phyloP scores from a whole-genome alignment of 2,888 invertebrate species.

The Sarcophaga carnaria region DNA sequence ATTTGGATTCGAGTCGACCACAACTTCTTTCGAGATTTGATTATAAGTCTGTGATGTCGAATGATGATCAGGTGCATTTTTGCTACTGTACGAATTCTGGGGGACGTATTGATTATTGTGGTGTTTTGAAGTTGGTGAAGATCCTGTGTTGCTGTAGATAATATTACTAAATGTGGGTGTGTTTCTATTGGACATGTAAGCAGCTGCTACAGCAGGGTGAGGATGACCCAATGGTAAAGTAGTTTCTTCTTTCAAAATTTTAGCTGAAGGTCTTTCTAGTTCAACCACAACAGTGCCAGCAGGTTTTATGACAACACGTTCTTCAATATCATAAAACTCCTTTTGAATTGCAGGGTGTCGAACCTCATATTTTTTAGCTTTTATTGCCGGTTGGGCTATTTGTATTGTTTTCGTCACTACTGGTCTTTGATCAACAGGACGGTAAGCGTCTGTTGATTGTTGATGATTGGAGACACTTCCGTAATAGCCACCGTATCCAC shows the following conservation, averaged over 20 bases:
- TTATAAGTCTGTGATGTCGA: slow-evolving; percentile 74
- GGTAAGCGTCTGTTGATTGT: slow-evolving; percentile 71
- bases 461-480: slow-evolving; percentile 58
- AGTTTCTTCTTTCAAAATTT: slow-evolving; percentile 82
- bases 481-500: slow-evolving; percentile 73
- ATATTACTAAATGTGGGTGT: slow-evolving; percentile 56
- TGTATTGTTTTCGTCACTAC: slow-evolving; percentile 84
- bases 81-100: slow-evolving; percentile 48
- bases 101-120: slow-evolving; percentile 66
- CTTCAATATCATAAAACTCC: slow-evolving; percentile 86
- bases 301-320: slow-evolving; percentile 84
- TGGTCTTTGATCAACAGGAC: slow-evolving; percentile 76
- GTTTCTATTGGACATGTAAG: slow-evolving; percentile 74
- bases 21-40: slow-evolving; percentile 73
- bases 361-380: slow-evolving; percentile 84
- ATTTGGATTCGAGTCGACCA: slow-evolving; percentile 73
- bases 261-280: slow-evolving; percentile 84
- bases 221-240: slow-evolving; percentile 78
- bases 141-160: slow-evolving; percentile 55
- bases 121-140: slow-evolving; percentile 43
- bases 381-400: slow-evolving; percentile 84
- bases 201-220: slow-evolving; percentile 78
- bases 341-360: slow-evolving; percentile 85
- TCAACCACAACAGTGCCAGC: slow-evolving; percentile 85
- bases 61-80: slow-evolving; percentile 45